phyloP scores from a whole-genome alignment of 2,113 vertebrate species.

The Cryptomyrus ogoouensis region DNA sequence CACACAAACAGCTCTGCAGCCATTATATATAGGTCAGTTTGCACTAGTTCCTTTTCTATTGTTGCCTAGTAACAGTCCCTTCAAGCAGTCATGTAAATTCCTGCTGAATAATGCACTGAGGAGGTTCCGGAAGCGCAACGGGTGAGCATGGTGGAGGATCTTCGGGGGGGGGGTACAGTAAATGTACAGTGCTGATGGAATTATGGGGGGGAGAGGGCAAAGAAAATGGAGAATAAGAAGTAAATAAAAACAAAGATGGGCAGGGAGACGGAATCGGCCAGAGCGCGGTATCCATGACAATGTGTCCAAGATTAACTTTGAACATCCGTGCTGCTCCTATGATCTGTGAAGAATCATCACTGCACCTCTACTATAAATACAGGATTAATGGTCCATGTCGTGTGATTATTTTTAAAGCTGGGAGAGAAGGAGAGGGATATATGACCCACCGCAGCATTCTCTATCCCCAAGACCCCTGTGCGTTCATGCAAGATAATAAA shows the following conservation, averaged over 20 bases:
- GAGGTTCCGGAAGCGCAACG: neutral
- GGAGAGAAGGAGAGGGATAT: neutral
- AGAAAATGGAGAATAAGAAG: neutral
- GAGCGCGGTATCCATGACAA: slow-evolving; percentile 9
- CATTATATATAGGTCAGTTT: slow-evolving; percentile 19
- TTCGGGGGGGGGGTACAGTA: neutral
- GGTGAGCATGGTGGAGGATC: neutral
- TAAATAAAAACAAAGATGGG: neutral
- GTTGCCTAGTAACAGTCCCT: slow-evolving; percentile 23
- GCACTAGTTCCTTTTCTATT: neutral
- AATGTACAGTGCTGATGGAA: neutral
- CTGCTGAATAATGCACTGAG: slow-evolving; percentile 20
- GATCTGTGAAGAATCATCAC: neutral
- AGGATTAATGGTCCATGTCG: neutral
- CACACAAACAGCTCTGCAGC: neutral
- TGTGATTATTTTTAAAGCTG: slow-evolving; percentile 1
- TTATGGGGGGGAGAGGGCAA: neutral
- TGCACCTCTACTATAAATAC: neutral
- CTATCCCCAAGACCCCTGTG: neutral
- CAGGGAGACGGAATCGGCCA: neutral
- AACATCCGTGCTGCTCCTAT: neutral
- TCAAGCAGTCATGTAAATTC: slow-evolving; percentile 18
- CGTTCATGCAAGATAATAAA: neutral
- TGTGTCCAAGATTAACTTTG: slow-evolving; percentile 8
- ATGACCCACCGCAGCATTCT: neutral